A percentile compares a stretch with the other conserved stretches of the same genome.
Evolutionary conservation across 1,140 invertebrate species (phyloP).

Genomic region (Aphaenogaster ashmeadi): DNA sequence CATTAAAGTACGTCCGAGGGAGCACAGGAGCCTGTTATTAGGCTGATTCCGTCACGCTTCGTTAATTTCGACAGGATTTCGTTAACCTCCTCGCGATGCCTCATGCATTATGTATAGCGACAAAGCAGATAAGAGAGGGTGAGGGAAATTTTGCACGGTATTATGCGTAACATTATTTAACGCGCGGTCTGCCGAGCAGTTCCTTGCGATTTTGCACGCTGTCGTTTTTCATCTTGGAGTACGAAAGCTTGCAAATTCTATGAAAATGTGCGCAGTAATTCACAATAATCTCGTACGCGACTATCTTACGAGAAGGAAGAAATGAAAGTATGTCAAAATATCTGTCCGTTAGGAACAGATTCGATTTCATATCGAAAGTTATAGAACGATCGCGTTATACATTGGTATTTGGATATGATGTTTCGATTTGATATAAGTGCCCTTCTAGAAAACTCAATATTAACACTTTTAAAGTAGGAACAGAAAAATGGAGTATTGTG

Average conservation of each 20-base stretch:
- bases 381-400: neutral
- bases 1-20: neutral
- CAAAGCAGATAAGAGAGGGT: conserved; percentile 8
- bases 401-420: too few species aligned
- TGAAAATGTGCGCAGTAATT: conserved; percentile 8
- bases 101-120: conserved; percentile 48
- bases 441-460: neutral
- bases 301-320: neutral
- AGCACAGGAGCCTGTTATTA: conserved; percentile 14
- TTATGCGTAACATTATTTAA: conserved; percentile 31
- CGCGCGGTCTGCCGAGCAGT: neutral
- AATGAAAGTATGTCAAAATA: neutral
- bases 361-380: neutral
- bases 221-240: neutral
- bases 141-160: conserved; percentile 33
- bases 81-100: neutral
- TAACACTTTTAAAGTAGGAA: neutral
- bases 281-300: neutral
- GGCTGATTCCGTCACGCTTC: conserved; percentile 42
- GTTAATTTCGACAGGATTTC: conserved; percentile 33
- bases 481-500: neutral
- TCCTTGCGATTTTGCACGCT: conserved; percentile 9
- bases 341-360: neutral
- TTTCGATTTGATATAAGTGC: neutral
- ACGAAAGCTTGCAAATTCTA: neutral